Percentiles rank a stretch among this genome's conserved stretches.
phyloP scores from a whole-genome alignment of 37 sponge, comb jelly and placozoan species.

The Haliclona indistincta region DNA sequence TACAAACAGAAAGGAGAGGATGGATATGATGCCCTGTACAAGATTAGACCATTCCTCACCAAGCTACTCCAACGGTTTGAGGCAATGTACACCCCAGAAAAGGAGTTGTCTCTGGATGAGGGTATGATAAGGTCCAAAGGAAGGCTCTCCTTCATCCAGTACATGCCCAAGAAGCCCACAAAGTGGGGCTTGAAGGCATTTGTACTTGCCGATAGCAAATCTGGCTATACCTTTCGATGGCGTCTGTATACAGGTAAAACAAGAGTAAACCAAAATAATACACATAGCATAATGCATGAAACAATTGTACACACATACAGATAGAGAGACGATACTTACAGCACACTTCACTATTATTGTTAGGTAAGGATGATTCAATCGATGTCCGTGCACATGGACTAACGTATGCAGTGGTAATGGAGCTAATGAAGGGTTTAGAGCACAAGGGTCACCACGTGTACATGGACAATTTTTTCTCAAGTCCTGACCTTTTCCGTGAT shows the following conservation, averaged over 20 bases:
- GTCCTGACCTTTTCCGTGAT: slow-evolving; percentile 16
- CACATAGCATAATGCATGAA: too few species aligned
- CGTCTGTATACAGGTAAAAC: slow-evolving; percentile 14
- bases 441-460: too few species aligned
- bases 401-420: too few species aligned
- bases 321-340: too few species aligned
- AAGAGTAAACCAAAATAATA: too few species aligned
- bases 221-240: slow-evolving; percentile 17
- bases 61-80: slow-evolving; percentile 9
- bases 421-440: too few species aligned
- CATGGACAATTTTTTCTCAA: slow-evolving; percentile 23
- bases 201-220: slow-evolving; percentile 7
- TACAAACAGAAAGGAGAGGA: slow-evolving; percentile 12
- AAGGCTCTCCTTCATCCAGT: slow-evolving; percentile 15
- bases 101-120: slow-evolving; percentile 19
- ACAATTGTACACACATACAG: too few species aligned
- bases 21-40: slow-evolving; percentile 35
- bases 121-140: too few species aligned
- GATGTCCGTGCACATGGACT: too few species aligned
- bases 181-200: slow-evolving; percentile 42
- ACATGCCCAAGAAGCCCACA: too few species aligned
- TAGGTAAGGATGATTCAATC: too few species aligned
- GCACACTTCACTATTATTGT: too few species aligned
- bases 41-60: slow-evolving; percentile 27
- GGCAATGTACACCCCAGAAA: slow-evolving; percentile 5